Evolutionary conservation across 2,888 invertebrate genomes (phyloP).

Genomic region (Lydus trimaculatus): DNA sequence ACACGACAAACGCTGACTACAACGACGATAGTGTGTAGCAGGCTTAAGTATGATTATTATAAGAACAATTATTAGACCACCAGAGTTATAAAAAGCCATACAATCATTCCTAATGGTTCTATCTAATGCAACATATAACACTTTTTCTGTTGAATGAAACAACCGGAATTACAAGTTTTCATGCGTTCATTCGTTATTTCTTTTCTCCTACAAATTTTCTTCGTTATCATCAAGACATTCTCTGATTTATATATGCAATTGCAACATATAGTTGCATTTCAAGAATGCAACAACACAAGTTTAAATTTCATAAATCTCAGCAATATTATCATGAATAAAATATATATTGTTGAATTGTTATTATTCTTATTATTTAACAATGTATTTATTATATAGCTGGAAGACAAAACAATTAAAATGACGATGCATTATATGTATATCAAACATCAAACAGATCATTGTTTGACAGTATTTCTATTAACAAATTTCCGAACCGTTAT

Average conservation of each 20-base stretch:
- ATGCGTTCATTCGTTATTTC: too few species aligned
- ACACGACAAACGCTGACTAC: too few species aligned
- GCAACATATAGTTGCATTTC: not conserved
- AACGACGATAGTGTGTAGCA: too few species aligned
- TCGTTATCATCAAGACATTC: not conserved
- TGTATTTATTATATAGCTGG: not conserved
- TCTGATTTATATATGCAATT: constrained; percentile 1
- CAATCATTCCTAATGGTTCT: not conserved
- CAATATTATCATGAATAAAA: not conserved
- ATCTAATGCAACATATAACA: not conserved
- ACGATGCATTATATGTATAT: not conserved
- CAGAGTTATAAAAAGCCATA: not conserved
- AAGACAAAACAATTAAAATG: not conserved
- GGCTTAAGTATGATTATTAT: not conserved
- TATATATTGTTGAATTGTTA: too few species aligned
- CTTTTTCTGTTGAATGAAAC: not conserved
- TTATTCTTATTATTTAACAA: not conserved
- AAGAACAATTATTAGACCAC: not conserved
- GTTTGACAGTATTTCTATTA: not conserved
- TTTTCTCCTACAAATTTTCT: not conserved
- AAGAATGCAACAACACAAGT: not conserved
- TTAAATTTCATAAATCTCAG: not conserved
- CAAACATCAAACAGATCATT: not conserved
- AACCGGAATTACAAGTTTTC: constrained; percentile 4
- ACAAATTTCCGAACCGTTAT: not conserved